Percentiles rank a stretch among this genome's conserved stretches.
These are phyloP conservation scores for Archegozetes longisetosus DNA, from an alignment of 1,140 invertebrate species.

Conservation along the genomic window DNA sequence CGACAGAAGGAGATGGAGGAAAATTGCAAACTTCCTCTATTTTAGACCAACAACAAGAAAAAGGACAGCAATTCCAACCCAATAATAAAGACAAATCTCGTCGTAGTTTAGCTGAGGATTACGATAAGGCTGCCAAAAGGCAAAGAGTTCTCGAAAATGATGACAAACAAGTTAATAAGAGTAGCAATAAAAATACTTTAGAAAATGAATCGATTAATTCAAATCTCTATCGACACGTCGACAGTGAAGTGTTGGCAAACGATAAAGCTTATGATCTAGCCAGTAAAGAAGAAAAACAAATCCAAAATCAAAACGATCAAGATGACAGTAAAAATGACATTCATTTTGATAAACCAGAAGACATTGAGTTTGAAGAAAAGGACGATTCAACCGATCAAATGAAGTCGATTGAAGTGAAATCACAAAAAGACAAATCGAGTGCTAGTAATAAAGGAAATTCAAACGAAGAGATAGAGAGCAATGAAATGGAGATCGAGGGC, in stretches of 20 bases:
- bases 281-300: constrained; percentile 42
- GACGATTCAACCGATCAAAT: background rate
- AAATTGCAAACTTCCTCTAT: background rate
- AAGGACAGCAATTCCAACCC: background rate
- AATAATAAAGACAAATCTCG: constrained; percentile 13
- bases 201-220: constrained; percentile 35
- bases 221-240: constrained; percentile 69
- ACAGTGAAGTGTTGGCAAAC: constrained; percentile 46
- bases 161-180: constrained; percentile 24
- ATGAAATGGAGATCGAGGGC: constrained; percentile 45
- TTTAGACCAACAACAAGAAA: background rate
- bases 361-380: constrained; percentile 1
- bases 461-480: background rate
- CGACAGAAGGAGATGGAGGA: constrained; percentile 16
- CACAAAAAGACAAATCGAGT: constrained; percentile 25
- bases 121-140: constrained; percentile 23
- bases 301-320: constrained; percentile 20
- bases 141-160: constrained; percentile 26
- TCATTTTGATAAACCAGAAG: constrained; percentile 11
- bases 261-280: constrained; percentile 42
- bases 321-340: constrained; percentile 22
- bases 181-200: constrained; percentile 19
- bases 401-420: background rate
- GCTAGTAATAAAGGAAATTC: constrained; percentile 26
- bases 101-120: constrained; percentile 22